A percentile compares a stretch with the other conserved stretches of the same genome.
Conservation (phyloP, 2,113 vertebrate genomes). For the Rhinoderma darwinii region DNA sequence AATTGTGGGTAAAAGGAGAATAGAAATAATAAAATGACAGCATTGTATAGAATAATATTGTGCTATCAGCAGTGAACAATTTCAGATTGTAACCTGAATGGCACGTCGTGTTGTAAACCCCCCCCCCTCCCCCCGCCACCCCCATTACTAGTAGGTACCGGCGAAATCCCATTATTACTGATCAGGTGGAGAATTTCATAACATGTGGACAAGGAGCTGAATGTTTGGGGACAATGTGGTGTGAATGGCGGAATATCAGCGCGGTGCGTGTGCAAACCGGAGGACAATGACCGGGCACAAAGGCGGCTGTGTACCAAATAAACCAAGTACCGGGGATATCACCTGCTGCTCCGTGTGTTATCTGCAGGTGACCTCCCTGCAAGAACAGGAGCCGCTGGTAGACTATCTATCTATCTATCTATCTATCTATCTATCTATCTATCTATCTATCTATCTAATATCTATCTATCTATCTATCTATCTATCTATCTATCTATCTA, state of each 20-base stretch:
- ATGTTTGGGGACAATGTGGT: background rate
- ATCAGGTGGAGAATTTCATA: background rate
- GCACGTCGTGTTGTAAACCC: no score
- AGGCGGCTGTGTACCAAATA: background rate
- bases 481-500: no score
- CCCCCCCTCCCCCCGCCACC: background rate
- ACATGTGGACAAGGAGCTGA: background rate
- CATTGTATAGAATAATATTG: background rate
- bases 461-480: no score
- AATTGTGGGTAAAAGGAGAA: no score
- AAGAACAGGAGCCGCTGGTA: background rate
- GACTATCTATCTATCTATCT: background rate
- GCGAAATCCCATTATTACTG: background rate
- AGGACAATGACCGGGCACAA: background rate
- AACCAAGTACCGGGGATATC: background rate
- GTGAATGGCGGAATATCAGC: background rate
- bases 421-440: no score
- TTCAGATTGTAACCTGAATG: no score
- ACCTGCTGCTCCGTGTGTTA: background rate
- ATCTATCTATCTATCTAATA: no score
- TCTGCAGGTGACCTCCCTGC: no score
- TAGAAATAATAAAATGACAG: no score
- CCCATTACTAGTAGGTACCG: background rate
- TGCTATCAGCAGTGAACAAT: no score
- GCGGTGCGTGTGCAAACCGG: background rate